Base-by-base conservation (phyloP, 1,140 invertebrate genomes). In the Notospermus geniculatus region DNA sequence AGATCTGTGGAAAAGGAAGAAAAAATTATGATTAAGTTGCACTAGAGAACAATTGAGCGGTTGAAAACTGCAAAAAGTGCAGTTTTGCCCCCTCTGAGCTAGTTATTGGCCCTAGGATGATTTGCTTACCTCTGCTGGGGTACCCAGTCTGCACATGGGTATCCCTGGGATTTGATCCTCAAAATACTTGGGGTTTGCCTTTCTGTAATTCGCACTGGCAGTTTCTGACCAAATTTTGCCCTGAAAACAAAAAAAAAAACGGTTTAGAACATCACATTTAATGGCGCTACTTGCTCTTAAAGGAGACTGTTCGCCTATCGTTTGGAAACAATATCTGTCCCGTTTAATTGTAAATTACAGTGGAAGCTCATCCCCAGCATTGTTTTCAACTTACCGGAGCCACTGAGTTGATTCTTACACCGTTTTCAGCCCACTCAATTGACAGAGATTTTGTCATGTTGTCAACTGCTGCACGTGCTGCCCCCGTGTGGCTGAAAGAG, bases 381-480 rank as follows among this genome's bases (percentile, higher is more conserved):
- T 4, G 27, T 27, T 28, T 53, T 17, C 9, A 22, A 72, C 76
- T 79, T 68, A 83, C 83, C 9, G 83, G 83, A 28, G 82, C 83
- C 2, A 86, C 80, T 57, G 74, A 69, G 66, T 86, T 86, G 23
- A 86, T 71, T 32, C 84, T 69, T 1, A 85, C 78, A 2, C 84
- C 84, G 69, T 73, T 60, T 1, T 73, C 29, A 11, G 82, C 83
- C 84, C 84, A 85, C 69, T 85, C 84, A 19, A 85, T 69, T 15
- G 84, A 73, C 64, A 84, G 61, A 45, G 76, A 74, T 69, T 85
- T 84, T 7, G 83, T 85, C 27, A 85, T 69, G 70, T 85, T 85
- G 52, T 83, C 77, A 29, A 85, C 84, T 17, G 71, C 84, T 61
- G 83, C 77, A 46, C 84, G 63, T 11, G 84, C 77, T 52, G 78